Evolutionary conservation across 1,140 invertebrate species (phyloP).

Genomic region (Eupeodes corollae): DNA sequence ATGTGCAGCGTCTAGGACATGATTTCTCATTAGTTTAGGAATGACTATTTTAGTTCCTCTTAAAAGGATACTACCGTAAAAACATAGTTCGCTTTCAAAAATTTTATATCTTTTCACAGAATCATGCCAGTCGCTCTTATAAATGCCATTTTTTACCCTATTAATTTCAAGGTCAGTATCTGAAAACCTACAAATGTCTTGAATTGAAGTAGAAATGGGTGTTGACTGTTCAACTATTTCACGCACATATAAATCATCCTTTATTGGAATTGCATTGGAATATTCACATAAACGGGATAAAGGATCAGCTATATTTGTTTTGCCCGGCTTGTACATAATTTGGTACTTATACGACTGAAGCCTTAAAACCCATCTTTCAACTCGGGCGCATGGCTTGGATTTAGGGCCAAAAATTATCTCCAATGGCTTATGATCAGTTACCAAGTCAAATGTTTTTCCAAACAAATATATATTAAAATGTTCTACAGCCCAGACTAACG

Average conservation of each 20-base stretch:
- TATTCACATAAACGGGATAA: neutral
- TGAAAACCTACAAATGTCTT: neutral
- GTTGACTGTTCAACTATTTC: neutral
- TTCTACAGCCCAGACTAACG: too few relatives aligned
- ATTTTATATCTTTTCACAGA: slow-evolving; percentile 3
- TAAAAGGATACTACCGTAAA: slow-evolving; percentile 6
- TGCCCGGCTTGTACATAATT: slow-evolving; percentile 4
- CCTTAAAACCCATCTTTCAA: too few relatives aligned
- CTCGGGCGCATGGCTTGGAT: slow-evolving; percentile 6
- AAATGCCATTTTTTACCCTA: slow-evolving; percentile 4
- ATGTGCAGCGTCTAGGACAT: slow-evolving; percentile 32
- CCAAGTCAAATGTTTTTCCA: slow-evolving; percentile 3
- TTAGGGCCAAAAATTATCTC: slow-evolving; percentile 9
- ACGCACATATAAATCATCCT: slow-evolving; percentile 2
- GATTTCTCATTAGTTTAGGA: slow-evolving; percentile 13
- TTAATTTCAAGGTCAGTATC: slow-evolving; percentile 6
- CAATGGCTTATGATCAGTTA: slow-evolving; percentile 10
- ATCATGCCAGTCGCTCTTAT: slow-evolving; percentile 3
- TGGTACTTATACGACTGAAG: slow-evolving; percentile 4
- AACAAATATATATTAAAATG: slow-evolving; percentile 23
- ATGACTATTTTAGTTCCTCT: slow-evolving; percentile 19
- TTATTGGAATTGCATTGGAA: slow-evolving; percentile 1
- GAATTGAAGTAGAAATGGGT: slow-evolving; percentile 5
- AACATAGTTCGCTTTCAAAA: too few relatives aligned
- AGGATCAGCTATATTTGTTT: too few relatives aligned